A percentile compares a stretch with the other conserved stretches of the same genome.
phyloP scores from a whole-genome alignment of 2,113 vertebrate genomes.

The Empidonax traillii region DNA sequence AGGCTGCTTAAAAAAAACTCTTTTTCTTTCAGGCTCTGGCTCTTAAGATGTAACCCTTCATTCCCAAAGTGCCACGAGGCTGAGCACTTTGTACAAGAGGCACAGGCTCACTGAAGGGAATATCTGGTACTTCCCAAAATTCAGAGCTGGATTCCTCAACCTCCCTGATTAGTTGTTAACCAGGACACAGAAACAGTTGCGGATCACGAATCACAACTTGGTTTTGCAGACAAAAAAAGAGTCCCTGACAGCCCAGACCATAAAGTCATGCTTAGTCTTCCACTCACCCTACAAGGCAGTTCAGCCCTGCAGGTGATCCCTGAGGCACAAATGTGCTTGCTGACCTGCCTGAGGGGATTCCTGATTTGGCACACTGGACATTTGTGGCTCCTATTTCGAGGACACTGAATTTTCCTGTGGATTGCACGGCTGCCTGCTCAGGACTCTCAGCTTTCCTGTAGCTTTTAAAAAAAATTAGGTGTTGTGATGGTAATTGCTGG shows the following conservation, averaged over 20 bases:
- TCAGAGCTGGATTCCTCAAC: background rate
- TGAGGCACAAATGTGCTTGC: background rate
- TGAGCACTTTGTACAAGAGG: background rate
- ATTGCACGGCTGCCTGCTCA: background rate
- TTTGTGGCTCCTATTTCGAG: background rate
- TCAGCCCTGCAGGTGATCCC: background rate
- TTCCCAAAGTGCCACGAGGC: background rate
- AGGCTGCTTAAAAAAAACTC: background rate
- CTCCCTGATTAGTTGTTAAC: background rate
- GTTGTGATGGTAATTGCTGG: background rate
- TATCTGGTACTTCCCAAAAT: background rate
- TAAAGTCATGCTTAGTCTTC: background rate
- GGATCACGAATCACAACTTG: background rate
- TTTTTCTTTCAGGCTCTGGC: background rate
- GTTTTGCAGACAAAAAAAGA: background rate
- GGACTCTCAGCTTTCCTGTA: background rate
- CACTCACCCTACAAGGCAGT: background rate
- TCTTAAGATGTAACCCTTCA: background rate
- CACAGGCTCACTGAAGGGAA: background rate
- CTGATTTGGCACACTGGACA: background rate
- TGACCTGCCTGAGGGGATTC: background rate
- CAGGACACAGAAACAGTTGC: background rate
- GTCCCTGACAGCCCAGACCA: background rate
- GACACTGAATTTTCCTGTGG: background rate
- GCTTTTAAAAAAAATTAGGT: background rate